phyloP scores from a whole-genome alignment of 2,113 vertebrate genomes.

The Pollimyrus isidori region DNA sequence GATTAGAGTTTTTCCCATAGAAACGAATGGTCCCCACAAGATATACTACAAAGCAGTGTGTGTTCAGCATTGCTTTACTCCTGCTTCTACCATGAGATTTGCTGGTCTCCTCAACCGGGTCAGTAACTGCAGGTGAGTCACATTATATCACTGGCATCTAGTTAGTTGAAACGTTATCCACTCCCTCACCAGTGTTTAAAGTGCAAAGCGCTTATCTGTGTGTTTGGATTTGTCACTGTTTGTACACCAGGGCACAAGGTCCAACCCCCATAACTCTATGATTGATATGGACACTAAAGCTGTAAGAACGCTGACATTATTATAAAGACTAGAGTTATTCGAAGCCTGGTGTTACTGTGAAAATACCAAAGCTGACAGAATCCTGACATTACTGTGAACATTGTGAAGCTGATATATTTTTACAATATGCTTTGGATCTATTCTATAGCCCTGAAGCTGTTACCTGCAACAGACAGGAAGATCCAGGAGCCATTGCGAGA shows the following conservation, averaged over 20 bases:
- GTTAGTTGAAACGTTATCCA: not conserved
- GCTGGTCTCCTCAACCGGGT: not conserved
- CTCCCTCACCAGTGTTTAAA: not conserved
- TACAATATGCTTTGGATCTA: not conserved
- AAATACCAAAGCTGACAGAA: not conserved
- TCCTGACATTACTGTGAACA: not conserved
- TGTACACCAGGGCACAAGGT: not conserved
- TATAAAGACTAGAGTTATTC: not conserved
- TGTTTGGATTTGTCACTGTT: not conserved
- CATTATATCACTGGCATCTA: not conserved
- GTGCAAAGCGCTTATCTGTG: not conserved
- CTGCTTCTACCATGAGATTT: not conserved
- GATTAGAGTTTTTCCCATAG: no score
- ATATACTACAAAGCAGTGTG: not conserved
- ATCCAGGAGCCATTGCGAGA: conserved; percentile 80
- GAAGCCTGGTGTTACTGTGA: not conserved
- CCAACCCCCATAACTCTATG: not conserved
- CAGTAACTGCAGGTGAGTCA: not conserved
- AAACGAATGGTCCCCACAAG: no score
- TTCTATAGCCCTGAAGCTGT: not conserved
- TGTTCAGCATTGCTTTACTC: not conserved
- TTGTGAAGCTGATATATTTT: not conserved
- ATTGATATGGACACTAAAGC: not conserved
- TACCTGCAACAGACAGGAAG: conserved; percentile 78
- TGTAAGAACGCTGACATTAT: not conserved